Evolutionary conservation across 1,140 invertebrate species (phyloP).

Genomic region (Drosophila chauvacae): DNA sequence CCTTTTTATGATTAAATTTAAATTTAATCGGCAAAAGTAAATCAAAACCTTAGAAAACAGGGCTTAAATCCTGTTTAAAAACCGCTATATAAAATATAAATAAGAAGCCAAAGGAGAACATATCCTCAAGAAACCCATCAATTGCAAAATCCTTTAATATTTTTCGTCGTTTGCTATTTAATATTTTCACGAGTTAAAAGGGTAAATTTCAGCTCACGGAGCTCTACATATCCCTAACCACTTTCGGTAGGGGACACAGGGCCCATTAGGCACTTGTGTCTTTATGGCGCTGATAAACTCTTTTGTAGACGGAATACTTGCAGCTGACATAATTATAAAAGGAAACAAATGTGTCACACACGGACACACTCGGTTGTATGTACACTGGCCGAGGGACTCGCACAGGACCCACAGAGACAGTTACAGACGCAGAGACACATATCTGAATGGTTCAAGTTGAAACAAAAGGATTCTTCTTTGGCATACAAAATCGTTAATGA

Average conservation of each 20-base stretch:
- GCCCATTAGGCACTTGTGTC: conserved; percentile 52
- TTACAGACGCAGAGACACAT: conserved; percentile 52
- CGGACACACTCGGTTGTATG: conserved; percentile 30
- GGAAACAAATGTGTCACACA: conserved; percentile 75
- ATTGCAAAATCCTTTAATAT: not conserved
- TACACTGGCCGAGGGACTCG: conserved; percentile 37
- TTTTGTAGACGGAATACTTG: conserved; percentile 74
- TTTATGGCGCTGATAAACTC: conserved; percentile 68
- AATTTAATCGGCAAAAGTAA: not conserved
- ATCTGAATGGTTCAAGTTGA: conserved; percentile 58
- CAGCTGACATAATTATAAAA: conserved; percentile 81
- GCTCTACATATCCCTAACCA: conserved; percentile 27
- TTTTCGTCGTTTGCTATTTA: not conserved
- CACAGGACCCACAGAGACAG: conserved; percentile 57
- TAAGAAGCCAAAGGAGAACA: not conserved
- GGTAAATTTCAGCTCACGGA: conserved; percentile 2
- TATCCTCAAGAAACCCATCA: not conserved
- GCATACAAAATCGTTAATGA: conserved; percentile 62
- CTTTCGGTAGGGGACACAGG: not conserved
- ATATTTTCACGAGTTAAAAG: conserved; percentile 14
- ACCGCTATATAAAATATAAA: not conserved
- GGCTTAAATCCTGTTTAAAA: not conserved
- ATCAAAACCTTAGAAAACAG: not conserved
- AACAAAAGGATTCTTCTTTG: conserved; percentile 79
- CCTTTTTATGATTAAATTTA: too few relatives aligned